Evolutionary conservation across 2,797 vertebrate genomes (phyloP).

Genomic region (Danio aesculapii): DNA sequence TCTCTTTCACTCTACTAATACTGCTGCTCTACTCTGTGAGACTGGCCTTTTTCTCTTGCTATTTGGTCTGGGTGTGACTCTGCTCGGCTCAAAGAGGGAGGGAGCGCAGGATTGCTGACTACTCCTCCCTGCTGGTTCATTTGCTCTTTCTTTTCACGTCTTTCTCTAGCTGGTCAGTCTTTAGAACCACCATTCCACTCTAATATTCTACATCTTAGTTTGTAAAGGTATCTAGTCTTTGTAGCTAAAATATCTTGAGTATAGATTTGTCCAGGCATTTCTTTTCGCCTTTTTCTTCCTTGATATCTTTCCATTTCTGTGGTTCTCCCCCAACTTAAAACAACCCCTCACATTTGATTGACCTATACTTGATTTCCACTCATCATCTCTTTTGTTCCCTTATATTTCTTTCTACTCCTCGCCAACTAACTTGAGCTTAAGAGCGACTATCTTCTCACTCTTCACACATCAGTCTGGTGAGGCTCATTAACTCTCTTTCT

Average conservation of each 20-base stretch:
- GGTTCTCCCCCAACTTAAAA: not conserved
- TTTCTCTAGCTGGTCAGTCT: slow-evolving; percentile 49
- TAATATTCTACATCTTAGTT: not conserved
- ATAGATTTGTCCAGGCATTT: not conserved
- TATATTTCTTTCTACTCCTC: slow-evolving; percentile 22
- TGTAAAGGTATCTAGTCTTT: slow-evolving; percentile 30
- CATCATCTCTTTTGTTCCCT: slow-evolving; percentile 30
- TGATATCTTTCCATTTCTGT: not conserved
- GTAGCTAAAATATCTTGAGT: not conserved
- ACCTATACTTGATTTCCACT: slow-evolving; percentile 38
- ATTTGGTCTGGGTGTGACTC: slow-evolving; percentile 79
- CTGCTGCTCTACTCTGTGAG: slow-evolving; percentile 48
- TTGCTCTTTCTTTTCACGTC: slow-evolving; percentile 51
- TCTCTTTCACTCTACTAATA: slow-evolving; percentile 66
- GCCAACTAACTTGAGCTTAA: slow-evolving; percentile 10
- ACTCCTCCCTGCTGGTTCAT: slow-evolving; percentile 75
- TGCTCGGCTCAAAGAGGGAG: slow-evolving; percentile 76
- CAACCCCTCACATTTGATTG: slow-evolving; percentile 27
- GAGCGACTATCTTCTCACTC: not conserved
- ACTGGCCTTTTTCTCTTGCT: slow-evolving; percentile 42
- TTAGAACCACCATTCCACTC: slow-evolving; percentile 19
- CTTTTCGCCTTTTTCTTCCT: slow-evolving; percentile 5
- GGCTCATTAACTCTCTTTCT: slow-evolving; percentile 10
- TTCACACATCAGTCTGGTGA: not conserved
- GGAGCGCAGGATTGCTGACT: slow-evolving; percentile 68